A percentile compares a stretch with the other conserved stretches of the same genome.
Evolutionary conservation across 2,113 vertebrate genomes (phyloP).

Genomic region (Nanorana parkeri): DNA sequence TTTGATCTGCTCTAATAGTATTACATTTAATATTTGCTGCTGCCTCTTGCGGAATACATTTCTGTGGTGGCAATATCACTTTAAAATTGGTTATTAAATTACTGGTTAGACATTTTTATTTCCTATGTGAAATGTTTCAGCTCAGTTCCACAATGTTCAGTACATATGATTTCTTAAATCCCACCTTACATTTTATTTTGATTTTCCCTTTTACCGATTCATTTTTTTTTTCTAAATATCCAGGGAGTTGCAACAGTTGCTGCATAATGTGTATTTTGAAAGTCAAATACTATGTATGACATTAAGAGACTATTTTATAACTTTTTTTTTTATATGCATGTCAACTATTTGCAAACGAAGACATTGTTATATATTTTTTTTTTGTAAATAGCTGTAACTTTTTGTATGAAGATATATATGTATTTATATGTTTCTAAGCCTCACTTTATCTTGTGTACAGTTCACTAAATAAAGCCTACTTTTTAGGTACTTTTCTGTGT

Average conservation of each 20-base stretch:
- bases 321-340: conserved; percentile 33
- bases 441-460: conserved; percentile 84
- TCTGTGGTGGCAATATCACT: no score
- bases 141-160: no score
- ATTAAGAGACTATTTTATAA: conserved; percentile 42
- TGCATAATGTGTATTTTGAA: conserved; percentile 44
- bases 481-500: conserved; percentile 60
- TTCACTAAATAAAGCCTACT: conserved; percentile 89
- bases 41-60: neutral
- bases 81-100: no score
- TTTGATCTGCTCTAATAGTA: neutral
- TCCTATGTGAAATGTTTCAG: no score
- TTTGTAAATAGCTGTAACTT: conserved; percentile 85
- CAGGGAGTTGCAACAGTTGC: conserved; percentile 19
- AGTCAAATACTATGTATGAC: conserved; percentile 43
- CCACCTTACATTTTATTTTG: conserved; percentile 51
- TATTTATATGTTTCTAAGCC: conserved; percentile 88
- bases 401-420: conserved; percentile 89
- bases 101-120: no score
- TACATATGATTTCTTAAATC: no score
- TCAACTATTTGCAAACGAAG: conserved; percentile 40
- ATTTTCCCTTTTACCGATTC: neutral
- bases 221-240: neutral
- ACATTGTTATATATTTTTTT: conserved; percentile 58
- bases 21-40: neutral